Evolutionary conservation across 2,113 vertebrate genomes (phyloP).

Genomic region (Ptychochromis oligacanthus): DNA sequence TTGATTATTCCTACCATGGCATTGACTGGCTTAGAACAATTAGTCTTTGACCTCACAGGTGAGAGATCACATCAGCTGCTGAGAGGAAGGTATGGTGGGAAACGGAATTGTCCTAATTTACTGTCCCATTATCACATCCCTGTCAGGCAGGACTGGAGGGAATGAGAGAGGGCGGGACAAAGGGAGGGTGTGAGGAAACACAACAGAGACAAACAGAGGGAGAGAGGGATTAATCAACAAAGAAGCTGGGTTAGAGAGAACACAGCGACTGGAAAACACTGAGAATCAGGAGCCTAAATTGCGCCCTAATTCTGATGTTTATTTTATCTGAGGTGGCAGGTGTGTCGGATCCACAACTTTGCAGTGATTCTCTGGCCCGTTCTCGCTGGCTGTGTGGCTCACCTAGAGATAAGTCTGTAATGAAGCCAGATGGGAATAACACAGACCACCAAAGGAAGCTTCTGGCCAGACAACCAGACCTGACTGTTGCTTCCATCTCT

Average conservation of each 20-base stretch:
- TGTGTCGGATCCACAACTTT: conserved; percentile 64
- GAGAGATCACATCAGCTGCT: conserved; percentile 62
- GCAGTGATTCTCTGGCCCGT: conserved; percentile 49
- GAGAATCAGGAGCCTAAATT: conserved; percentile 36
- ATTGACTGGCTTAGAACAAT: conserved; percentile 60
- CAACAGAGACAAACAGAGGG: conserved; percentile 15
- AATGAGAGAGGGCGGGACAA: conserved; percentile 17
- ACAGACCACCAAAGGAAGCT: conserved; percentile 57
- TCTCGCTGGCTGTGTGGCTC: conserved; percentile 58
- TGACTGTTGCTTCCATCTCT: conserved; percentile 34
- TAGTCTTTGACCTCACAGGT: conserved; percentile 67
- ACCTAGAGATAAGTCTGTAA: conserved; percentile 76
- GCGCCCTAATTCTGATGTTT: conserved; percentile 69
- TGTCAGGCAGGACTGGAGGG: conserved; percentile 49
- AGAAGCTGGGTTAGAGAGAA: conserved; percentile 16
- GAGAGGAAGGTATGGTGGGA: conserved; percentile 45
- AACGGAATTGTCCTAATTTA: conserved; percentile 65
- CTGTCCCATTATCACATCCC: conserved; percentile 67
- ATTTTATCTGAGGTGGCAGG: conserved; percentile 79
- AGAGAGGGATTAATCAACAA: conserved; percentile 58
- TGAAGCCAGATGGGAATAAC: conserved; percentile 75
- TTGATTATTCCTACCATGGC: conserved; percentile 70
- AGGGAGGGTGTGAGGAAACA: neutral
- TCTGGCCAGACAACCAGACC: conserved; percentile 44
- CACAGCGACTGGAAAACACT: conserved; percentile 1